Conservation (phyloP, 2,113 vertebrate species). For the Bufo bufo region DNA sequence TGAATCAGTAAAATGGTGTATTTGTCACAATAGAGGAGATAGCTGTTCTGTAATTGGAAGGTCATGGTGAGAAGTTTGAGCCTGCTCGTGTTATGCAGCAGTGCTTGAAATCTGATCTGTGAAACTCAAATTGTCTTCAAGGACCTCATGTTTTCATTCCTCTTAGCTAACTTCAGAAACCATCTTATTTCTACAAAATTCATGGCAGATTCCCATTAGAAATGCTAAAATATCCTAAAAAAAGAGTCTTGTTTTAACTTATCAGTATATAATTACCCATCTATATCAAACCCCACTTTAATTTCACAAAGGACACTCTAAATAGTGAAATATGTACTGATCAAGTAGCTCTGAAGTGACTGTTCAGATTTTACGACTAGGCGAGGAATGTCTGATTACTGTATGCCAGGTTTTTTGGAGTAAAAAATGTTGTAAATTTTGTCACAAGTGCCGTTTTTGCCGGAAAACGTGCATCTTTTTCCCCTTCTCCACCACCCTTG, state of each 20-base stretch:
- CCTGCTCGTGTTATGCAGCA: constrained; percentile 15
- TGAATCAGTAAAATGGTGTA: constrained; percentile 33
- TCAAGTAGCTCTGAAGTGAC: background rate
- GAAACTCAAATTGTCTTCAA: constrained; percentile 45
- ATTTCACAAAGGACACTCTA: background rate
- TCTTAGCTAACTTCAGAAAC: constrained; percentile 8
- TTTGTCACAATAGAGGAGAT: constrained; percentile 52
- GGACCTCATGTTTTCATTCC: constrained; percentile 39
- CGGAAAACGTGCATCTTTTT: too few species aligned
- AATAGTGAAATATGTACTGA: background rate
- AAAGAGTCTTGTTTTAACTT: background rate
- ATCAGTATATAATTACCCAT: background rate
- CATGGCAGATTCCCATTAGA: background rate
- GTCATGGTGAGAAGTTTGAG: constrained; percentile 40
- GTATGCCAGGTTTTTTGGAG: too few species aligned
- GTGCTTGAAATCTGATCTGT: constrained; percentile 45
- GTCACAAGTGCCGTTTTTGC: too few species aligned
- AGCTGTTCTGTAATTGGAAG: constrained; percentile 49
- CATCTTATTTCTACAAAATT: background rate
- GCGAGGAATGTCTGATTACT: too few species aligned
- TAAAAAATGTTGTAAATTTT: too few species aligned
- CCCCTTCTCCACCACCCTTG: too few species aligned
- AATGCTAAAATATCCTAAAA: background rate
- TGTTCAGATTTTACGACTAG: background rate
- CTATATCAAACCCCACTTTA: too few species aligned